These are phyloP conservation scores for Puma concolor DNA, from an alignment of 2,113 vertebrate species.

Conservation along the genomic window DNA sequence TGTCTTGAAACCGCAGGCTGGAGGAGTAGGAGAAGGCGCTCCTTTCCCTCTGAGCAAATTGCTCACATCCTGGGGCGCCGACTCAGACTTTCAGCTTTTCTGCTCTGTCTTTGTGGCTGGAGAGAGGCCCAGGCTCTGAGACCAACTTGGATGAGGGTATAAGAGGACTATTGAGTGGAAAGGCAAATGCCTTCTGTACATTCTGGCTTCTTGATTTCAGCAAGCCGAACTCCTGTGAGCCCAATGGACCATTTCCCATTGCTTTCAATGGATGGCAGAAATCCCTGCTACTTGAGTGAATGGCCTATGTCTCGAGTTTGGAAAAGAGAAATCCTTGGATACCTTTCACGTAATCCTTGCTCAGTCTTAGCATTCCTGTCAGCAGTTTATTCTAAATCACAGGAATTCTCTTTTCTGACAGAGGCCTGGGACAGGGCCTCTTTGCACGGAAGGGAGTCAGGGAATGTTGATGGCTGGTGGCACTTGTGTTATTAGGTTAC, in stretches of 20 bases:
- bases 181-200: not conserved
- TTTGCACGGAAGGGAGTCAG: not conserved
- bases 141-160: not conserved
- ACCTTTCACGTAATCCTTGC: not conserved
- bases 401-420: not conserved
- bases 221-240: not conserved
- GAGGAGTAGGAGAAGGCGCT: not conserved
- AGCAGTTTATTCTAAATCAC: not conserved
- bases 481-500: not conserved
- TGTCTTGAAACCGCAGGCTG: not conserved
- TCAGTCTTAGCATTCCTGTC: not conserved
- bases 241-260: not conserved
- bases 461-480: not conserved
- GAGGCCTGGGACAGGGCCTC: not conserved
- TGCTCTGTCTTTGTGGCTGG: not conserved
- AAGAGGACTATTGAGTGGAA: not conserved
- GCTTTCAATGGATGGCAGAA: not conserved
- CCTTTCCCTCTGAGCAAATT: not conserved
- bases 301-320: not conserved
- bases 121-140: not conserved
- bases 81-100: not conserved
- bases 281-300: not conserved
- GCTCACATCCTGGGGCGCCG: not conserved
- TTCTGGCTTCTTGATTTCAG: not conserved
- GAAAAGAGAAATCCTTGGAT: slow-evolving; percentile 14